Evolutionary conservation across 2,888 invertebrate genomes (phyloP).

Genomic region (Drosophila picticornis): DNA sequence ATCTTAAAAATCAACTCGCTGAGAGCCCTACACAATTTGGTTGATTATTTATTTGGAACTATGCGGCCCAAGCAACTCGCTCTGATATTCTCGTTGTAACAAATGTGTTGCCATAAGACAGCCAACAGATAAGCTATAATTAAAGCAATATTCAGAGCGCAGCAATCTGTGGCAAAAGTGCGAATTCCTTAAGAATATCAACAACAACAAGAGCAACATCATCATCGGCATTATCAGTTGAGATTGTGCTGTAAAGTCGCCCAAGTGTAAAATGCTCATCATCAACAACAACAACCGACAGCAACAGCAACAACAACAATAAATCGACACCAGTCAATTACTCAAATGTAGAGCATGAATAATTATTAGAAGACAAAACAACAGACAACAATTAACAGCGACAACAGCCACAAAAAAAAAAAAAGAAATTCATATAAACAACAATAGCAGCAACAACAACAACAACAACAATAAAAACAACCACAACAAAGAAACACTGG

Average conservation of each 20-base stretch:
- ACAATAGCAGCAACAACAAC: conserved; percentile 12
- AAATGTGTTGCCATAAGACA: background rate
- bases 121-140: background rate
- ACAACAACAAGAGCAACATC: background rate
- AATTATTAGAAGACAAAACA: conserved; percentile 56
- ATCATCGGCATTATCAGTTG: background rate
- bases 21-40: background rate
- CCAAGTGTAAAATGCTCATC: conserved; percentile 58
- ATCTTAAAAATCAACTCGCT: background rate
- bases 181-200: conserved; percentile 8
- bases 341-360: conserved; percentile 69
- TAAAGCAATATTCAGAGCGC: conserved; percentile 31
- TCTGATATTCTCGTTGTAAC: background rate
- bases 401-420: background rate
- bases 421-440: background rate
- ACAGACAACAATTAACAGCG: conserved; percentile 7
- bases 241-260: conserved; percentile 41
- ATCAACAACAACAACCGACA: conserved; percentile 10
- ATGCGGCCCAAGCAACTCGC: background rate
- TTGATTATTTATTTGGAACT: background rate
- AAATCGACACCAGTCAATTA: conserved; percentile 43
- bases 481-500: conserved; percentile 16
- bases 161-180: background rate
- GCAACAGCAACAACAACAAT: conserved; percentile 13
- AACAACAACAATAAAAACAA: conserved; percentile 1